phyloP scores from a whole-genome alignment of 1,140 invertebrate species.

The Stenopsyche tienmushanensis region DNA sequence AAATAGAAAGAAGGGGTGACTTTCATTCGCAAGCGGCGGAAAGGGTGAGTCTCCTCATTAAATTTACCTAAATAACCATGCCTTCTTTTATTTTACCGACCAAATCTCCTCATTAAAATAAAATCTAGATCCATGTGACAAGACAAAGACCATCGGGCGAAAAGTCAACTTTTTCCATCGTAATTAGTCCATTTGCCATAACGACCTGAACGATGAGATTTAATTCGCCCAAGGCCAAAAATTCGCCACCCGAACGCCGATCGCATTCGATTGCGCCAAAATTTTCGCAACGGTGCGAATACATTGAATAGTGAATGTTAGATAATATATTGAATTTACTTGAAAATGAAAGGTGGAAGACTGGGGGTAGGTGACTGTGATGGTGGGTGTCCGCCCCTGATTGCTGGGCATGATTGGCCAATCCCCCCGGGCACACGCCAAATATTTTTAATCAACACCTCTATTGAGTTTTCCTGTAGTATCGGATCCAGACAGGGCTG shows the following conservation, averaged over 20 bases:
- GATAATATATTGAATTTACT: no score
- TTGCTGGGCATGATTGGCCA: constrained; percentile 38
- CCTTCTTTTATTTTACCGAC: not conserved
- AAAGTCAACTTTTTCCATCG: no score
- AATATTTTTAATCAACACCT: constrained; percentile 43
- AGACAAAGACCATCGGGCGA: no score
- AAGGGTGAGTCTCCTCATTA: not conserved
- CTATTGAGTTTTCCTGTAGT: constrained; percentile 40
- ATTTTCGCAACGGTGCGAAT: no score
- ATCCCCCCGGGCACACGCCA: constrained; percentile 40
- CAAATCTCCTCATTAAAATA: constrained; percentile 3
- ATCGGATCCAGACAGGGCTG: constrained; percentile 32
- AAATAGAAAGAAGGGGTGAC: constrained; percentile 19
- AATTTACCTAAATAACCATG: constrained; percentile 9
- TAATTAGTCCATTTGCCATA: no score
- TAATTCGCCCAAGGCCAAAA: no score
- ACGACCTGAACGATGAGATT: no score
- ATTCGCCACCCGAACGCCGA: no score
- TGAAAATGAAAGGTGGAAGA: not conserved
- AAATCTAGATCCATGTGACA: not conserved
- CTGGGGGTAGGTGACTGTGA: constrained; percentile 3
- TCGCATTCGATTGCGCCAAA: no score
- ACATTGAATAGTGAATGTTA: no score
- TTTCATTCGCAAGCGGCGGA: constrained; percentile 11
- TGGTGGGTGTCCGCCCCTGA: constrained; percentile 33